Evolutionary conservation across 2,113 vertebrate species (phyloP).

Genomic region (Pseudois nayaur): DNA sequence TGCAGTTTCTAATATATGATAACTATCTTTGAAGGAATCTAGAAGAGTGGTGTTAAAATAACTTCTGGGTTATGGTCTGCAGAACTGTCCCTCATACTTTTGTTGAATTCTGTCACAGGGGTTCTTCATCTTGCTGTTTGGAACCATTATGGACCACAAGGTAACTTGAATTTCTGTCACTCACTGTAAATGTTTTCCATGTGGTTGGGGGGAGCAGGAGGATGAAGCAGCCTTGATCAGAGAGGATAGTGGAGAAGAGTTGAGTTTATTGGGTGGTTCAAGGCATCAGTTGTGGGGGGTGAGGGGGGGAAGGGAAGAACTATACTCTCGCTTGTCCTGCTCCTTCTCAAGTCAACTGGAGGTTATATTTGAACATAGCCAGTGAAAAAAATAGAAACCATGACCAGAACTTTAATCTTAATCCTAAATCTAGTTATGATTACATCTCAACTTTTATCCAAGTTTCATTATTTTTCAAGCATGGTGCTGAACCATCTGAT

Average conservation of each 20-base stretch:
- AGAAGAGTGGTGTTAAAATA: neutral
- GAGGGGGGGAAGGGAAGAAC: neutral
- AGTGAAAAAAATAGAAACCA: neutral
- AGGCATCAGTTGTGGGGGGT: rapidly evolving
- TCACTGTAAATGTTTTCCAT: neutral
- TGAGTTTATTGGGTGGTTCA: neutral
- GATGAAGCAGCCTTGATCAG: neutral
- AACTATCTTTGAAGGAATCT: neutral
- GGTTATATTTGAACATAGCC: neutral
- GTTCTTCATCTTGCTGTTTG: constrained; percentile 82
- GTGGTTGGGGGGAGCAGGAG: neutral
- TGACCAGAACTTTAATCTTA: neutral
- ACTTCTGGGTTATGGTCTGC: neutral
- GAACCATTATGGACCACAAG: constrained; percentile 83
- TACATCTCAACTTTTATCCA: neutral
- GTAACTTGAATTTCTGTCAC: constrained; percentile 60
- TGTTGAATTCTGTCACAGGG: constrained; percentile 71
- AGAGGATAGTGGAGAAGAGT: neutral
- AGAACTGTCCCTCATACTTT: neutral
- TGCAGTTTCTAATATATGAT: neutral
- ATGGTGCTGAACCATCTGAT: neutral
- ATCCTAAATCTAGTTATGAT: neutral
- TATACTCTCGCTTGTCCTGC: neutral
- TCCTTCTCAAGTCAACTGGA: neutral
- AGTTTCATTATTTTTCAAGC: neutral